Evolutionary conservation across 1,140 invertebrate genomes (phyloP).

Genomic region (Sarcophaga bullata): DNA sequence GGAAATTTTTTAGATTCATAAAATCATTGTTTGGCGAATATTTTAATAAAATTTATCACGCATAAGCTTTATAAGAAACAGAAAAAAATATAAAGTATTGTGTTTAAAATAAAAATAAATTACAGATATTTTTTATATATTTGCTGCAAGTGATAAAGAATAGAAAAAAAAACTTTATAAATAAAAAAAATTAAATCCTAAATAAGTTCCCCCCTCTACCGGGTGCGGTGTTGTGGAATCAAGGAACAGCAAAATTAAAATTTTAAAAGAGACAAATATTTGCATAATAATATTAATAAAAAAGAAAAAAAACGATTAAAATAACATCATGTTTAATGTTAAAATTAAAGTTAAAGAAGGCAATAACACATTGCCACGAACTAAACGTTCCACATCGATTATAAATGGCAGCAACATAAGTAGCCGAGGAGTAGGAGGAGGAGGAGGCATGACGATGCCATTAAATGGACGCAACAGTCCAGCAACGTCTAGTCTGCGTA

Average conservation of each 20-base stretch:
- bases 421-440: conserved; percentile 41
- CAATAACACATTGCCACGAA: conserved; percentile 62
- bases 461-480: conserved; percentile 57
- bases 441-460: conserved; percentile 37
- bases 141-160: not conserved
- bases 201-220: not conserved
- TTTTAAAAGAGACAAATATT: not conserved
- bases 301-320: not conserved
- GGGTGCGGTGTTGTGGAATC: not conserved
- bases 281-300: not conserved
- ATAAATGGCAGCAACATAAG: conserved; percentile 15
- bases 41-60: no score
- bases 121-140: not conserved
- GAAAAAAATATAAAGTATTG: no score
- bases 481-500: conserved; percentile 58
- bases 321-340: conserved; percentile 60
- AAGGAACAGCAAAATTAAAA: not conserved
- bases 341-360: conserved; percentile 66
- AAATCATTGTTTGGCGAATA: no score
- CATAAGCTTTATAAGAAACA: no score
- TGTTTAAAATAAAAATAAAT: no score
- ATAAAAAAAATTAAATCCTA: conserved; percentile 20
- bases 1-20: no score
- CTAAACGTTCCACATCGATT: conserved; percentile 48
- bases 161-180: not conserved